Evolutionary conservation across 2,113 vertebrate species (phyloP).

Genomic region (Pica pica): DNA sequence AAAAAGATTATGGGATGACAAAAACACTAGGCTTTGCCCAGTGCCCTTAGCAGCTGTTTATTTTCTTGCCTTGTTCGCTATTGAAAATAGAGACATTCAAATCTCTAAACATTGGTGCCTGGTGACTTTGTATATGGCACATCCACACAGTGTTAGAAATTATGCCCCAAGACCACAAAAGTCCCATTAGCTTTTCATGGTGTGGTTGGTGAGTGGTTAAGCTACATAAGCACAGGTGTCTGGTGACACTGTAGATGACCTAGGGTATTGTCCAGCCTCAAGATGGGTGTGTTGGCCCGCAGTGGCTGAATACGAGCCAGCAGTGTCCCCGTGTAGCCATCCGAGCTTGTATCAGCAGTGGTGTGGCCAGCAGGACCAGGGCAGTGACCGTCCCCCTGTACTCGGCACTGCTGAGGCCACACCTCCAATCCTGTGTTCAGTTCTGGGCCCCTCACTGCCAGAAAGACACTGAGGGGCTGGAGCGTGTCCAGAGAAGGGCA

Average conservation of each 20-base stretch:
- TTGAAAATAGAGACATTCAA: neutral
- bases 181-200: neutral
- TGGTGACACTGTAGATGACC: neutral
- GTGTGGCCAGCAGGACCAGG: neutral
- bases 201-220: neutral
- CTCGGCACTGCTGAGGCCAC: neutral
- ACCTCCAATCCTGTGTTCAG: neutral
- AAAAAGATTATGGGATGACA: rapidly evolving
- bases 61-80: neutral
- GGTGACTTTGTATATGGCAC: neutral
- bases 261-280: neutral
- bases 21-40: neutral
- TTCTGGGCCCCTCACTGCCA: neutral
- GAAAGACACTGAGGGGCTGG: neutral
- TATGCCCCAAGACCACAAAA: neutral
- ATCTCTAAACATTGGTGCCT: neutral
- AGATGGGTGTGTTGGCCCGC: neutral
- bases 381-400: neutral
- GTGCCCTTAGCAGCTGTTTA: neutral
- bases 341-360: neutral
- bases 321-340: neutral
- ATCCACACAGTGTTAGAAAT: neutral
- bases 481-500: neutral
- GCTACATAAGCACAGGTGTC: neutral
- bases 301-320: neutral